These are phyloP conservation scores for Nesospiza acunhae DNA, from an alignment of 2,113 vertebrate species.

Conservation along the genomic window DNA sequence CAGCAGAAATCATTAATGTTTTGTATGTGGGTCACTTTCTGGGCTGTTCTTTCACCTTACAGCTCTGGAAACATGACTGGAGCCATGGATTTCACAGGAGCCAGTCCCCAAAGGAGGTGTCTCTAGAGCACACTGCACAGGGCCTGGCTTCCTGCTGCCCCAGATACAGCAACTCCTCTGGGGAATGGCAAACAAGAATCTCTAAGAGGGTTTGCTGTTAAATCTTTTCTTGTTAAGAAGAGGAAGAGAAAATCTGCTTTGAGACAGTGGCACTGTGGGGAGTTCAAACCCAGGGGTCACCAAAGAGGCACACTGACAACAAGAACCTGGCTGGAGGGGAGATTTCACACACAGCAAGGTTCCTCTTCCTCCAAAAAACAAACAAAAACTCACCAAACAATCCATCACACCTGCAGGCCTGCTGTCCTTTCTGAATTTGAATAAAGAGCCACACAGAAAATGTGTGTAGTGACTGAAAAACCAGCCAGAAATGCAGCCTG, in stretches of 20 bases:
- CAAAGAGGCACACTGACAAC: neutral
- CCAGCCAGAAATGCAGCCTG: neutral
- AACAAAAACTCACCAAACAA: neutral
- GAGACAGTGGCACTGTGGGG: neutral
- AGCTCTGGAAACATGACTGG: neutral
- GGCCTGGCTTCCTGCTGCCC: conserved; percentile 28
- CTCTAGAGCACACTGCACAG: neutral
- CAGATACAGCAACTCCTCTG: conserved; percentile 30
- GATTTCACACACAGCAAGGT: neutral
- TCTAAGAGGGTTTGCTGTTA: conserved; percentile 39
- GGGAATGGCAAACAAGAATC: neutral
- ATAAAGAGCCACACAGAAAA: neutral
- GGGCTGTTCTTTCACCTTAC: neutral
- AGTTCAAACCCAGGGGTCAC: neutral
- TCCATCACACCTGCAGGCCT: neutral
- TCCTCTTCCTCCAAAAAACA: neutral
- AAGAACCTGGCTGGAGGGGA: neutral
- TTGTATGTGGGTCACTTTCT: neutral
- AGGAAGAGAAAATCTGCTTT: conserved; percentile 43
- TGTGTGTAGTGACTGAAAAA: neutral
- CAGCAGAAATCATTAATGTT: neutral
- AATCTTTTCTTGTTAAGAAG: neutral
- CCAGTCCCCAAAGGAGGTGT: neutral
- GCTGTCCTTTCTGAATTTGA: neutral
- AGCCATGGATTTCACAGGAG: neutral